Base-by-base conservation (phyloP, 2,888 invertebrate species). In the Chloromyia formosa region DNA sequence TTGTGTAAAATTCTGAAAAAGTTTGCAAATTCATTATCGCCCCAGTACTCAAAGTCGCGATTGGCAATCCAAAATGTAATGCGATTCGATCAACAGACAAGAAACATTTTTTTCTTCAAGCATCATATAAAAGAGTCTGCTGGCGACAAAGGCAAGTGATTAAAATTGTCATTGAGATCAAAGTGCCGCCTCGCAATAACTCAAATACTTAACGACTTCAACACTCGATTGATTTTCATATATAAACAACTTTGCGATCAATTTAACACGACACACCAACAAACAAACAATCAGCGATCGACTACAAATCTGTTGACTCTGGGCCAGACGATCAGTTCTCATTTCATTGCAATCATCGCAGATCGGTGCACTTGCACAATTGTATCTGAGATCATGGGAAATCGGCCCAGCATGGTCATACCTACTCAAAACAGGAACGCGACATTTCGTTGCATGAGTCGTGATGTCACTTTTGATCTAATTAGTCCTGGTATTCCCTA, bases 111-210 rank as follows among this genome's bases (percentile, higher is more conserved):
- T 35, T 35, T 7, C 3, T 35, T 35, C 27, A 35, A 35, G 27
- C 27, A 35, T 7, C 27, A 35, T 4, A 35, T 35, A 35, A 35
- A 35, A 35, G 7, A 35, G 3, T 35, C 27, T 10, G 23, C 27
- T 58, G n/a, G 58, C 71, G 71, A 71, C 58, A 71, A 56, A 56
- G 58, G 20, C 56, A 71, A 58, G 58, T 71, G 71, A 71, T 71
- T 71, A 58, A 71, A 71, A 71, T 71, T 71, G 58, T 71, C 71
- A 69, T 71, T 23, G 4, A 40, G 71, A 71, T 71, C 71, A 71
- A 71, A 71, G 71, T 35, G 58, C 71, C 71, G 71, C 71, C 20
- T 40, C n/a, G 23, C 71, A 71, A 71, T 45, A 58, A 64, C 71
- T 71, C 71, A 71, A 71, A 71, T 71, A 56, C 58, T 71, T 71